phyloP scores from a whole-genome alignment of 2,113 vertebrate species.

The Gasterosteus nipponicus region DNA sequence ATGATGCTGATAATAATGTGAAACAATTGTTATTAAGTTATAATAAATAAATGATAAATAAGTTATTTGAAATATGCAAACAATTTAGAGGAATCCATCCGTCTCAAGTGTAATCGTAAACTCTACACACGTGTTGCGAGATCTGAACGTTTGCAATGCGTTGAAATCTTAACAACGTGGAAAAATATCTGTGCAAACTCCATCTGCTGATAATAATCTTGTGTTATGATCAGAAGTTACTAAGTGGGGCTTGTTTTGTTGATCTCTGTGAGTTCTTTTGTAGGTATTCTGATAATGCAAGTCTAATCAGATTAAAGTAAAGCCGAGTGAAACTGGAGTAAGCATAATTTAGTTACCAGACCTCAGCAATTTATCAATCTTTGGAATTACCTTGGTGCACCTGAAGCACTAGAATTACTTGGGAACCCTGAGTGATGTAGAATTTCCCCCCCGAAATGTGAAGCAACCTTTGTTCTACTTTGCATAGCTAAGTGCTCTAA shows the following conservation, averaged over 20 bases:
- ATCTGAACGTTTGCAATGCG: not conserved
- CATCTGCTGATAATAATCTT: not conserved
- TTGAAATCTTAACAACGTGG: not conserved
- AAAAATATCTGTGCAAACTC: not conserved
- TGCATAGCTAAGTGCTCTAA: slow-evolving; percentile 3
- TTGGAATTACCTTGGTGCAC: slow-evolving; percentile 31
- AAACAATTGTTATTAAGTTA: too few species aligned
- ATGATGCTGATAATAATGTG: not conserved
- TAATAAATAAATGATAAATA: not conserved
- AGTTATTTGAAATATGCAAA: not conserved
- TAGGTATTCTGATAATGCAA: slow-evolving; percentile 7
- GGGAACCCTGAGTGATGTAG: slow-evolving; percentile 4
- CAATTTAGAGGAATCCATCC: not conserved
- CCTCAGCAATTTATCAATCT: slow-evolving; percentile 31
- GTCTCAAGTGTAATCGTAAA: not conserved
- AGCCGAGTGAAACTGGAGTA: slow-evolving; percentile 25
- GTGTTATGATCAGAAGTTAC: not conserved
- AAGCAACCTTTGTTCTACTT: slow-evolving; percentile 45
- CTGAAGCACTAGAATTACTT: slow-evolving; percentile 51
- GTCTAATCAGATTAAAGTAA: slow-evolving; percentile 1
- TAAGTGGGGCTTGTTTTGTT: not conserved
- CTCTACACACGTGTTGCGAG: not conserved
- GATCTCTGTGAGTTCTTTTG: not conserved
- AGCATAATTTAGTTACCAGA: slow-evolving; percentile 27
- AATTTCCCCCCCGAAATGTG: slow-evolving; percentile 20